Base-by-base conservation (phyloP, 2,888 invertebrate genomes). In the Aphidoletes aphidimyza region DNA sequence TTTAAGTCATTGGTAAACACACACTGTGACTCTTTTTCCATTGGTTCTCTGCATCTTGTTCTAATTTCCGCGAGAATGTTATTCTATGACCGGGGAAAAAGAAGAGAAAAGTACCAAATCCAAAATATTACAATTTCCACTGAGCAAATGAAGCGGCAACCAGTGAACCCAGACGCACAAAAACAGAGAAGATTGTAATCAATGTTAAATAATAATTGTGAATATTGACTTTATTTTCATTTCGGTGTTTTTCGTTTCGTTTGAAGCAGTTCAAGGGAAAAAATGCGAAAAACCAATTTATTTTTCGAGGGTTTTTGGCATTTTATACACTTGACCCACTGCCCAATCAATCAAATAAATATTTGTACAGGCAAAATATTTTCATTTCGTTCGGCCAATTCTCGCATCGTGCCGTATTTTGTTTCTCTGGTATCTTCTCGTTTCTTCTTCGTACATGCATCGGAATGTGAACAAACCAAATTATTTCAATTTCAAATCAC, bases 331-430 rank as follows among this genome's bases (percentile, higher is more conserved):
- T 69, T 69, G 69, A 69, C 69, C 69, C 69, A 69, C 69, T 69
- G 69, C 69, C 69, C 69, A 69, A 69, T 69, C 69, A 69, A 69
- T 69, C 69, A 69, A 69, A 69, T 69, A 69, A 69, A 69, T 69
- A 69, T 69, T 69, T 69, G 69, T n/a, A 30, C 0, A 69, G n/a
- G 69, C 69, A 69, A 69, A 39, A 69, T 69, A 69, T 69, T 69
- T 30, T 69, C 69, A 69, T 69, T 69, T 69, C 69, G 69, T 30
- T 14, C 9, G n/a, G 69, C 17, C 30, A 3, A 30, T 5, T 69
- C 34, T n/a, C 17, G 69, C 30, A 3, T 26, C 17, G 26, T 69
- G 2, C 30, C n/a, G n/a, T n/a, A n/a, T n/a, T n/a, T n/a, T n/a
- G 34, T 69, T 1, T 69, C 6, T 69, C 34, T n/a, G 34, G 69